Base-by-base conservation (phyloP, 30 jellyfish, hydroid and myxozoan species). In the Chrysaora quinquecirrha region DNA sequence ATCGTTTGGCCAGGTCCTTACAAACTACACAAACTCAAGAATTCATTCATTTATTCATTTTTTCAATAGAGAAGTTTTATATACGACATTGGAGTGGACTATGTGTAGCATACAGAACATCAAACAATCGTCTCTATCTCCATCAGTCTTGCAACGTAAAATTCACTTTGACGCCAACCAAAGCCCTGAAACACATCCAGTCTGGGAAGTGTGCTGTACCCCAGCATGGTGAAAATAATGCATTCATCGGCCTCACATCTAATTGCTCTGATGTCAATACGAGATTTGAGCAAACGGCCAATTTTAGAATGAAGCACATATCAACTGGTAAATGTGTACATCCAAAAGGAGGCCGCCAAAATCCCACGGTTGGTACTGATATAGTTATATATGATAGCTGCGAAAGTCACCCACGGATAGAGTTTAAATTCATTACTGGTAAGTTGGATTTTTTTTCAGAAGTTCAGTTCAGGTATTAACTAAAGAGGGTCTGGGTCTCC, bases 241-340 rank as follows among this genome's bases (percentile, higher is more conserved):
- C 93, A 3, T 43, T 70, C 20, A n/a, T 82, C 9, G 47, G 22
- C 12, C 81, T 82, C 34, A 69, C 74, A 0, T 30, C 48, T 14
- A 78, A 82, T 64, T 82, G 93, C 63, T 29, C 49, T 50, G 64
- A 70, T 28, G 47, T 48, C 18, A 48, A 64, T 23, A 23, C 93
- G 30, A 61, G 35, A 16, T 82, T 82, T 52, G 73, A 54, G 73
- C 86, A 69, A 64, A 82, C 93, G 0, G 43, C 80, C 4, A 21
- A 56, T 1, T 38, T 48, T 34, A 67, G 92, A 24, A 78, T 70
- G 66, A 54, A 56, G 49, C 96, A 85, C 31, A 22, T 74, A 1
- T 1, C 76, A 31, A 85, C 89, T 20, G 96, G 96, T 1, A 85
- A 85, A 48, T 85, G 96, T 63, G 68, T 85, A 18, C 96, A 85